Evolutionary conservation across 2,113 vertebrate genomes (phyloP).

Genomic region (Sinocyclocheilus maitianheensis): DNA sequence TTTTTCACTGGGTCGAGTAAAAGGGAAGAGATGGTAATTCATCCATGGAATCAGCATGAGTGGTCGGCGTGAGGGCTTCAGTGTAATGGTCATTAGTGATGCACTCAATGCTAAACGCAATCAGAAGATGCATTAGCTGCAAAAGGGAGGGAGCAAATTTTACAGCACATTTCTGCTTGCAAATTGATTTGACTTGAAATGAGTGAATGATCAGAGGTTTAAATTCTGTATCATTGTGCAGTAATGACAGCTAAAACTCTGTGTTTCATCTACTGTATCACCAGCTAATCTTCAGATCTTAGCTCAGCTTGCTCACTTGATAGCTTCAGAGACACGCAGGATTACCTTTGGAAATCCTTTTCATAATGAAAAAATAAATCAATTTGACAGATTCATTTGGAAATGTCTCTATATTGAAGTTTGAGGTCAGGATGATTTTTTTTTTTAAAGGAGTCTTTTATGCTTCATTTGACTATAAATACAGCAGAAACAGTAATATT

Average conservation of each 20-base stretch:
- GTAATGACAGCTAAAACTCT: no score
- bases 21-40: constrained; percentile 74
- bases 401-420: no score
- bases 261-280: background rate
- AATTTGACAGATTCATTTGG: no score
- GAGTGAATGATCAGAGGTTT: constrained; percentile 57
- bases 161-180: constrained; percentile 32
- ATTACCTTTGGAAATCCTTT: background rate
- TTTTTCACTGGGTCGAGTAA: constrained; percentile 72
- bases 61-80: constrained; percentile 72
- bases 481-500: no score
- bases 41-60: constrained; percentile 73
- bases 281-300: background rate
- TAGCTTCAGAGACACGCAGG: background rate
- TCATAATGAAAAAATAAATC: no score
- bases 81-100: constrained; percentile 74
- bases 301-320: background rate
- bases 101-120: constrained; percentile 73
- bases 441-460: no score
- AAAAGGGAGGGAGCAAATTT: constrained; percentile 69
- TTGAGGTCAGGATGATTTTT: no score
- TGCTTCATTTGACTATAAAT: no score
- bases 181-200: constrained; percentile 61
- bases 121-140: constrained; percentile 73
- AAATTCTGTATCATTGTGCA: constrained; percentile 6